A percentile compares a stretch with the other conserved stretches of the same genome.
Conservation (phyloP, 2,888 invertebrate genomes). For the Drosophila barbarae region DNA sequence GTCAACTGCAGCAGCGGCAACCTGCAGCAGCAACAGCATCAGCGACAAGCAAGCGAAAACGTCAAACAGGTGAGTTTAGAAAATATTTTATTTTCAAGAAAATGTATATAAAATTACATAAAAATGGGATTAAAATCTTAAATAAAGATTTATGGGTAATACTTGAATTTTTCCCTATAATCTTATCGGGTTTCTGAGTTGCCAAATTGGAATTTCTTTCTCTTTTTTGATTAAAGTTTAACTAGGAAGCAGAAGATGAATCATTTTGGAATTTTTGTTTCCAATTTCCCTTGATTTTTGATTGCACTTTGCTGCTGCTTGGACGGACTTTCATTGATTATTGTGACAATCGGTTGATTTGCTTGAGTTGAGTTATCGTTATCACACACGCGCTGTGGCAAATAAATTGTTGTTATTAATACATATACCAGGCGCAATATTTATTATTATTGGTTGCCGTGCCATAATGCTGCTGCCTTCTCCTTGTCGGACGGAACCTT, state of each 20-base stretch:
- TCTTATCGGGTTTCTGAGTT: not conserved
- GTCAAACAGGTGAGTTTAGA: conserved; percentile 65
- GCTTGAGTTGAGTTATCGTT: conserved; percentile 42
- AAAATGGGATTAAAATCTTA: too few relatives aligned
- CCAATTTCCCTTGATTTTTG: conserved; percentile 1
- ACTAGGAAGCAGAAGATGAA: not conserved
- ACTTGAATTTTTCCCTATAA: not conserved
- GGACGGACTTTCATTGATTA: conserved; percentile 27
- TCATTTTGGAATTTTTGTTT: not conserved
- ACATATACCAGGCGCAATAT: conserved; percentile 26
- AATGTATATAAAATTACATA: too few relatives aligned
- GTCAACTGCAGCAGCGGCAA: conserved; percentile 26
- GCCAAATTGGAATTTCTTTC: not conserved
- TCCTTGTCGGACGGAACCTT: conserved; percentile 9
- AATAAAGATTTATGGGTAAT: not conserved
- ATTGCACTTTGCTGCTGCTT: not conserved
- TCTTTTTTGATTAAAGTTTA: not conserved
- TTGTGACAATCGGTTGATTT: conserved; percentile 31
- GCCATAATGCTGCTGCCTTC: conserved; percentile 11
- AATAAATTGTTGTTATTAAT: conserved; percentile 32
- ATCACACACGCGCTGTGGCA: conserved; percentile 40
- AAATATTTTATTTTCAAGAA: not conserved
- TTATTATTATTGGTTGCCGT: conserved; percentile 46
- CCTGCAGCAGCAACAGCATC: conserved; percentile 39
- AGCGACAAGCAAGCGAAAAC: conserved; percentile 66